Conservation (phyloP, 2,888 invertebrate genomes). For the Eupithecia exiguata region DNA sequence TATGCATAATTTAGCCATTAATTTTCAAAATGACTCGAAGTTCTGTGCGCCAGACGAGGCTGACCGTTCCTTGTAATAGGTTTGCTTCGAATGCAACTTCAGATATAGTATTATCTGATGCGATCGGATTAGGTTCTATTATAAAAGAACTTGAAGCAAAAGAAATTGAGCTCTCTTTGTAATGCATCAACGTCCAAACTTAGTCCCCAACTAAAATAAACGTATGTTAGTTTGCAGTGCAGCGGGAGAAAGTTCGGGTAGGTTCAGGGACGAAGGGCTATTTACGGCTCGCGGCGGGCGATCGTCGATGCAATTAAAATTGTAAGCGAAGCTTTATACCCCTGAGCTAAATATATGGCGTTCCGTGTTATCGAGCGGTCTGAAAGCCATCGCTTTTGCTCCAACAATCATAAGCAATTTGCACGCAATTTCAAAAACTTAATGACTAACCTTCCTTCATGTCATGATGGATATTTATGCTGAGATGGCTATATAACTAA, state of each 20-base stretch:
- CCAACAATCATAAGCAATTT: conserved; percentile 40
- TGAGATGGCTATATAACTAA: background rate
- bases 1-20: conserved; percentile 81
- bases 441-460: background rate
- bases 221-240: conserved; percentile 57
- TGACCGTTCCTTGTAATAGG: conserved; percentile 66
- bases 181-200: conserved; percentile 40
- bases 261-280: conserved; percentile 81
- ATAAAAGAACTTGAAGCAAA: conserved; percentile 30
- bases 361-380: conserved; percentile 59
- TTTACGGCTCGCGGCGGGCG: conserved; percentile 79
- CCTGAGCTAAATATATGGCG: conserved; percentile 70
- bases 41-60: conserved; percentile 71
- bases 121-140: conserved; percentile 45
- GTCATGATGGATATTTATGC: background rate
- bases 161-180: conserved; percentile 26
- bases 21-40: conserved; percentile 79
- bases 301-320: conserved; percentile 82
- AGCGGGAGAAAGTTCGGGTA: conserved; percentile 75
- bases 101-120: conserved; percentile 47
- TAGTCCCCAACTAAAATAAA: conserved; percentile 55
- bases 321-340: conserved; percentile 79
- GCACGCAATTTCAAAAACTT: conserved; percentile 36
- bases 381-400: conserved; percentile 50
- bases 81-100: conserved; percentile 66